Conservation (phyloP, 2,113 vertebrate genomes). For the Dryoscopus gambensis region DNA sequence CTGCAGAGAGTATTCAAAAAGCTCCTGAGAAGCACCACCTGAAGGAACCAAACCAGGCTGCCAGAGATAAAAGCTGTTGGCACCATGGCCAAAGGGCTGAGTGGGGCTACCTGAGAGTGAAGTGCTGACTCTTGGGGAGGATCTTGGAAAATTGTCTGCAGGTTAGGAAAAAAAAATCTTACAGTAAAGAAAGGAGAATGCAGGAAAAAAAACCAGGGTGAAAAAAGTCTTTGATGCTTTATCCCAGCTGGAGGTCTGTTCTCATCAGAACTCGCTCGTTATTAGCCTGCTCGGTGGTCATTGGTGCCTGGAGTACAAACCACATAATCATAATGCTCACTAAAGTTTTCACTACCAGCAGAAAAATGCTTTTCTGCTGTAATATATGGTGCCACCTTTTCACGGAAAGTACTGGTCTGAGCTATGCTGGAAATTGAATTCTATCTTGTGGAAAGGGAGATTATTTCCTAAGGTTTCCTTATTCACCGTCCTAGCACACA, state of each 20-base stretch:
- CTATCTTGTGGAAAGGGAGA: conserved; percentile 48
- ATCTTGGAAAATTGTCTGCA: background rate
- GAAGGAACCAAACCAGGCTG: background rate
- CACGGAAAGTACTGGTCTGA: conserved; percentile 28
- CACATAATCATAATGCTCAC: conserved; percentile 41
- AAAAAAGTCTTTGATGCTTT: background rate
- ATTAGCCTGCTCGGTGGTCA: background rate
- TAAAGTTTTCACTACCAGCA: conserved; percentile 40
- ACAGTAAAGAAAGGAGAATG: background rate
- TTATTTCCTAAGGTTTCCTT: conserved; percentile 53
- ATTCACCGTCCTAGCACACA: background rate
- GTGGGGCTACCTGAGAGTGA: background rate
- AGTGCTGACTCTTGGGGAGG: background rate
- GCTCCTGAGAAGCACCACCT: background rate
- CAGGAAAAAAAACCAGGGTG: background rate
- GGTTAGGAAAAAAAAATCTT: background rate
- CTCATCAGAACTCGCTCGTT: background rate
- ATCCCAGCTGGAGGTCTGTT: conserved; percentile 15
- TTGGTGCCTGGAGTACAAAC: conserved; percentile 34
- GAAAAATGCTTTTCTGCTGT: conserved; percentile 1
- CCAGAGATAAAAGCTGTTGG: background rate
- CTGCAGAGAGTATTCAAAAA: background rate
- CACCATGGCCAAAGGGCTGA: background rate
- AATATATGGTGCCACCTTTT: conserved; percentile 38
- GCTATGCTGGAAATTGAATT: conserved; percentile 51